phyloP scores from a whole-genome alignment of 2,888 invertebrate genomes.

The Drosophila trichaetosa region DNA sequence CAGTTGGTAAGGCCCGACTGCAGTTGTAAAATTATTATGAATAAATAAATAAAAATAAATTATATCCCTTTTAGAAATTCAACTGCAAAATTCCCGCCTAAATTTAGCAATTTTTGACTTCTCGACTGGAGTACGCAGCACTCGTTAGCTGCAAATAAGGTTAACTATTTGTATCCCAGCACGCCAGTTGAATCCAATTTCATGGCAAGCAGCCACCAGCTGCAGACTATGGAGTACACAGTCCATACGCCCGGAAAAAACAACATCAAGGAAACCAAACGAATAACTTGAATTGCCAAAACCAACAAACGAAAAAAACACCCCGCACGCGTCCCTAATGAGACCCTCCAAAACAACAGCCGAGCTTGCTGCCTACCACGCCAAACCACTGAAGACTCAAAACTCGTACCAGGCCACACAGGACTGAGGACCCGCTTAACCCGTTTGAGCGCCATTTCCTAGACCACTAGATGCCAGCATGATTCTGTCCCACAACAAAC shows the following conservation, averaged over 20 bases:
- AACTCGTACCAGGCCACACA: not conserved
- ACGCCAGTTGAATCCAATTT: conserved; percentile 49
- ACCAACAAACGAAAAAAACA: conserved; percentile 24
- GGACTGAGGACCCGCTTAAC: conserved; percentile 32
- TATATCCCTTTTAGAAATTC: not conserved
- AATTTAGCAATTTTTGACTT: conserved; percentile 3
- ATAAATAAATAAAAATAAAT: not conserved
- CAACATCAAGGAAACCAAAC: conserved; percentile 35
- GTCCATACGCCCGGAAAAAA: conserved; percentile 11
- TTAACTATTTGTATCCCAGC: conserved; percentile 29
- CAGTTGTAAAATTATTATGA: not conserved
- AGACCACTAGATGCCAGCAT: conserved; percentile 55
- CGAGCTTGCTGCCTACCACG: conserved; percentile 17
- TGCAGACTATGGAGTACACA: conserved; percentile 4
- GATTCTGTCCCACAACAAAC: conserved; percentile 31
- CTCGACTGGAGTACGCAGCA: not conserved
- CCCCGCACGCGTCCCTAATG: conserved; percentile 69
- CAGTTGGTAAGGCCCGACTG: not conserved
- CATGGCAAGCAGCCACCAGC: conserved; percentile 34
- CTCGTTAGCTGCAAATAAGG: conserved; percentile 16
- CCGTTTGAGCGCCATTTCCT: conserved; percentile 26
- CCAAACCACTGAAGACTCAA: not conserved
- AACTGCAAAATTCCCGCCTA: not conserved
- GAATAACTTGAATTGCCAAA: conserved; percentile 53
- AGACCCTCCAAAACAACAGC: conserved; percentile 71